A percentile compares a stretch with the other conserved stretches of the same genome.
Conservation (phyloP, 2,113 vertebrate species). For the Epinephelus cyanopodus region DNA sequence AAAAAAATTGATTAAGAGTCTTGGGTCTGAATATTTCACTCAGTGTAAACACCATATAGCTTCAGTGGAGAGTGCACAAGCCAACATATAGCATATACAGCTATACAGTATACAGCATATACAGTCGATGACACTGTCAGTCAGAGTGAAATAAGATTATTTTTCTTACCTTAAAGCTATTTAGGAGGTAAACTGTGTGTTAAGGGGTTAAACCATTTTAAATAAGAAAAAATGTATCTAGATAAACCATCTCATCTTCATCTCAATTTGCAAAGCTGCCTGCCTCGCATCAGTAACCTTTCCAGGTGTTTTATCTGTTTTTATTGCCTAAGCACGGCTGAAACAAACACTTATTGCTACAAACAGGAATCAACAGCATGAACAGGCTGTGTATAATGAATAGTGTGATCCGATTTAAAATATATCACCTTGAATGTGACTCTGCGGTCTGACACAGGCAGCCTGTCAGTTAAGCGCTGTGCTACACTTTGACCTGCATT, state of each 20-base stretch:
- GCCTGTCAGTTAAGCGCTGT: slow-evolving; percentile 5
- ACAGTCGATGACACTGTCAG: not conserved
- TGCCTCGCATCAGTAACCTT: not conserved
- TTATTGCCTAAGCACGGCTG: slow-evolving; percentile 3
- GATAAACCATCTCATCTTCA: slow-evolving; percentile 1
- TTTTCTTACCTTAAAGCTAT: not conserved
- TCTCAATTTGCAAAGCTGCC: not conserved
- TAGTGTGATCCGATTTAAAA: slow-evolving; percentile 19
- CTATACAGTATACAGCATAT: no score
- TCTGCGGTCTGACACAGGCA: slow-evolving; percentile 9
- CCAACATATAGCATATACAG: no score
- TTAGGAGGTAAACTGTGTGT: not conserved
- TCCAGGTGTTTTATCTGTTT: slow-evolving; percentile 20
- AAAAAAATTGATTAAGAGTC: not conserved
- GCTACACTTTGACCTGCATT: slow-evolving; percentile 22
- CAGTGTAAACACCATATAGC: slow-evolving; percentile 11
- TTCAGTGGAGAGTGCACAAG: not conserved
- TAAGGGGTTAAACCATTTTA: slow-evolving; percentile 10
- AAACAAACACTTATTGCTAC: slow-evolving; percentile 21
- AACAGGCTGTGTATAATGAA: not conserved
- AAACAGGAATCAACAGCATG: slow-evolving; percentile 10
- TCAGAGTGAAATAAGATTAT: not conserved
- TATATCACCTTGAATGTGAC: slow-evolving; percentile 29
- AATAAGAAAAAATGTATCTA: not conserved
- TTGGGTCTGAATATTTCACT: slow-evolving; percentile 1